Base-by-base conservation (phyloP, 92 coral and sea anemone genomes). In the Pocillopora grandis region DNA sequence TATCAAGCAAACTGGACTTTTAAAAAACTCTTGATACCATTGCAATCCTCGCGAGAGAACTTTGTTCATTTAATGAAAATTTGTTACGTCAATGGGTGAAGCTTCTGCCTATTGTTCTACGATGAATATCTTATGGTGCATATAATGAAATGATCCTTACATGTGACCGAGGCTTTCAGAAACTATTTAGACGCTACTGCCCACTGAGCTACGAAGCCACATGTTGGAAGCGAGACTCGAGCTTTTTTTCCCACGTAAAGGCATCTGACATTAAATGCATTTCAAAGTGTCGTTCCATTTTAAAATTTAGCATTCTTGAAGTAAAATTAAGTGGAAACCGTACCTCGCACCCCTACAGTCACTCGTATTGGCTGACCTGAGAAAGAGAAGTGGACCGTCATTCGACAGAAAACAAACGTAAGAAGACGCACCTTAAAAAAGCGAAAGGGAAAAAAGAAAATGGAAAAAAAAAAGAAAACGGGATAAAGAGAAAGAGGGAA, bases 301-400 rank as follows among this genome's bases (percentile, higher is more conserved):
- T 27, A 66, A 67, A 67, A 9, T 16, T 15, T 1, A 21, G 5
- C 0, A 69, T 35, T 15, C 1, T 67, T 15, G 18, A 3, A 9
- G 21, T 5, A 0, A 66, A 21, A 3, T 18, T 16, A 17, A 37
- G 10, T n/a, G 1, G 23, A 7, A 68, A 16, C 37, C 75, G 17
- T 70, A 70, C 75, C 75, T 16, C 75, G 75, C 10, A 17, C 75
- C 18, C 75, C 75, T 16, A 16, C 21, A 16, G 75, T 70, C 19
- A 70, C 57, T 70, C 75, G 75, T 70, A 70, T 70, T 16, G 75
- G 75, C 13, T 70, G 75, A 17, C 75, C 75, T 70, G 57, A 1
- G 14, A 37, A 35, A 70, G 42, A 12, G 52, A 42, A 3, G 52
- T 3, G 52, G 7, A 42, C 4, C 8, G 8, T 42, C 1, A 42